A percentile compares a stretch with the other conserved stretches of the same genome.
These are phyloP conservation scores for Glareola pratincola DNA, from an alignment of 2,113 vertebrate genomes.

Conservation along the genomic window DNA sequence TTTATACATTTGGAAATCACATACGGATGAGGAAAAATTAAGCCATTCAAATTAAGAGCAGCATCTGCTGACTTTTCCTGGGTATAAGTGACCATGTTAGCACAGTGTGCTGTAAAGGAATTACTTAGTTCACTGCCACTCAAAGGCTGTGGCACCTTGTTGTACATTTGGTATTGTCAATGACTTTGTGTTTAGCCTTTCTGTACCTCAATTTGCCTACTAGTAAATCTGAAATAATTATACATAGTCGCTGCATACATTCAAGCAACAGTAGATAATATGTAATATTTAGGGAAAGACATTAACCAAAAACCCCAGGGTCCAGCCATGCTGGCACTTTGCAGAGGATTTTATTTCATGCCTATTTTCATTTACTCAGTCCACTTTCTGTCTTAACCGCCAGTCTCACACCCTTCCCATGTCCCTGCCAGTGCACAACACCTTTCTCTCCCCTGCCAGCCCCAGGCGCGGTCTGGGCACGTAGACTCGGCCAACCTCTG, in stretches of 20 bases:
- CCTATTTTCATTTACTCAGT: not conserved
- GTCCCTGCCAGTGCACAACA: fast-evolving
- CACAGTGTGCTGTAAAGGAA: not conserved
- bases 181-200: not conserved
- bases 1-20: not conserved
- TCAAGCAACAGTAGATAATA: not conserved
- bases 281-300: not conserved
- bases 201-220: not conserved
- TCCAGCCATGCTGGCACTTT: not conserved
- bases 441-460: not conserved
- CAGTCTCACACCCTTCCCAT: not conserved
- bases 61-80: not conserved
- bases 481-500: not conserved
- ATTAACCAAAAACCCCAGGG: not conserved
- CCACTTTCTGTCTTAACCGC: not conserved
- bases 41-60: not conserved
- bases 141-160: not conserved
- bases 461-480: not conserved
- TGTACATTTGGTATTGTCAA: not conserved
- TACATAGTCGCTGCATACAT: not conserved
- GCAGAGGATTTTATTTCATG: not conserved
- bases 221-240: not conserved
- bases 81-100: not conserved
- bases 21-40: not conserved
- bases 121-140: not conserved